Base-by-base conservation (phyloP, 2,888 invertebrate genomes). In the Peribatodes rhomboidaria region DNA sequence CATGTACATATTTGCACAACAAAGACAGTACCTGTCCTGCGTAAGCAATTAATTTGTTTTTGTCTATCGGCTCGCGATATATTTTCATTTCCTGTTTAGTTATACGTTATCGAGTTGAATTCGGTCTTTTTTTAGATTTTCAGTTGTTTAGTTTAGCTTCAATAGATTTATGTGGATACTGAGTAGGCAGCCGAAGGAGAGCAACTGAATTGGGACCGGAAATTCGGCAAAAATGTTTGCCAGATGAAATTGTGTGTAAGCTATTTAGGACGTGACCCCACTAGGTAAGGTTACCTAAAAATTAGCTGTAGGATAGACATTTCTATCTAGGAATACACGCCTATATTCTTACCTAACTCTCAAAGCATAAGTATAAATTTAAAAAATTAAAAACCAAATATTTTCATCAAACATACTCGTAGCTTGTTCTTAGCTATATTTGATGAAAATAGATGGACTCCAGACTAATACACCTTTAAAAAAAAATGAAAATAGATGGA, bases 41-140 rank as follows among this genome's bases (percentile, higher is more conserved):
- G 54, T 55, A 18, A 16, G 54, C 54, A 55, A 55, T 55, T 55
- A 55, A 55, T 42, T 55, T 42, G 31, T 55, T 55, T 53, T 42
- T 42, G 42, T 42, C 42, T 55, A 31, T 31, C 22, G 22, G 6
- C 42, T 31, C 41, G 8, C 31, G 11, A 18, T 55, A 13, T 42
- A 22, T 54, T 27, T 27, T 22, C 13, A 20, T 53, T 55, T 55
- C 54, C 42, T 55, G 31, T 42, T 55, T 27, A 16, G 39, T 11
- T 37, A 41, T 22, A 18, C 33, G 49, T 16, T 49, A 18, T 33
- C n/a, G 13, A 35, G 13, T 18, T 27, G 9, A 10, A 10, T 18
- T 42, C 3, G 4, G 0, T 18, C 18, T 46, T 8, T 44, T 22
- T 20, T 4, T 14, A 14, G 39, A 39, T n/a, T 39, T n/a, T 14